Conservation (phyloP, 1,140 invertebrate species). For the Samia ricini region DNA sequence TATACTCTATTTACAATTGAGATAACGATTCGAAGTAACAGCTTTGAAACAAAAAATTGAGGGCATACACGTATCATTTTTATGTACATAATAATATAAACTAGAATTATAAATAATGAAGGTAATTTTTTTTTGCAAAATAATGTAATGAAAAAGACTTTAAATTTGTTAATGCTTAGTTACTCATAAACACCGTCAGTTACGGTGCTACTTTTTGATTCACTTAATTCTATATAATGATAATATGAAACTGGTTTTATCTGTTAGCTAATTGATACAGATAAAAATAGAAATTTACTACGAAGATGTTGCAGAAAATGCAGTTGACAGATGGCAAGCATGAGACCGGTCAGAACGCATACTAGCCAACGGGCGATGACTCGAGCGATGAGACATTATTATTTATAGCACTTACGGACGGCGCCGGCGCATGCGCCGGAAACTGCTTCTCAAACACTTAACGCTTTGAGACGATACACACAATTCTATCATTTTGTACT, state of each 20-base stretch:
- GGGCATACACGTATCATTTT: too few species aligned
- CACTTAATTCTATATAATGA: not conserved
- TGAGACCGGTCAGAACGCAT: constrained; percentile 54
- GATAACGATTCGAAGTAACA: too few species aligned
- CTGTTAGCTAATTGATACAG: not conserved
- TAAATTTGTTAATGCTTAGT: too few species aligned
- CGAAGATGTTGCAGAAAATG: constrained; percentile 12
- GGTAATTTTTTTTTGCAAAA: too few species aligned
- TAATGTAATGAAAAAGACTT: too few species aligned
- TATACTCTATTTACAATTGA: too few species aligned
- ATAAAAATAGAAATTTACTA: not conserved
- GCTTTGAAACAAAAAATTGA: too few species aligned
- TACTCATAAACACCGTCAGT: too few species aligned
- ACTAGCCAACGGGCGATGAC: constrained; percentile 64
- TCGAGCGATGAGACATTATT: constrained; percentile 70
- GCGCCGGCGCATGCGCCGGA: constrained; percentile 64
- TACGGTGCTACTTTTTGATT: not conserved
- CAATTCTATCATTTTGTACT: not conserved
- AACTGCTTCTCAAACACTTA: constrained; percentile 53
- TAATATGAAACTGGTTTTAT: constrained; percentile 6
- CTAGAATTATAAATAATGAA: too few species aligned
- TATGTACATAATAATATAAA: too few species aligned
- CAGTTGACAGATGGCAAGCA: constrained; percentile 34
- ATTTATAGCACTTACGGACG: constrained; percentile 66
- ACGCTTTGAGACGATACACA: not conserved